Conservation (phyloP, 1,140 invertebrate genomes). For the Anthonomus grandis region DNA sequence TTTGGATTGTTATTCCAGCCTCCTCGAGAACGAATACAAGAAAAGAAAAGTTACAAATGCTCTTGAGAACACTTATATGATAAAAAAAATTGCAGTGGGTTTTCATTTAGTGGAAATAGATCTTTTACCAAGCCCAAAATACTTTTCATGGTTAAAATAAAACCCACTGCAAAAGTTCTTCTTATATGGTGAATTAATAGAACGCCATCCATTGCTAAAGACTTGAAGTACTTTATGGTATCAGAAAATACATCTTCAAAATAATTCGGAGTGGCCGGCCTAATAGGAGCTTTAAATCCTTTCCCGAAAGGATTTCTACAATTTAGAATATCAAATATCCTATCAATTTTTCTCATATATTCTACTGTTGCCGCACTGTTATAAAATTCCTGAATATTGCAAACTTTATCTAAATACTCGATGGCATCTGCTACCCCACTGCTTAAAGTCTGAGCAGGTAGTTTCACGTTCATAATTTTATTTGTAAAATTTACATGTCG, state of each 20-base stretch:
- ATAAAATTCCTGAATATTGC: constrained; percentile 24
- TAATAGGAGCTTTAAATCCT: constrained; percentile 37
- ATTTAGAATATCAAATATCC: constrained; percentile 41
- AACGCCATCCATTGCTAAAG: constrained; percentile 5
- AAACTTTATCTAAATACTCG: constrained; percentile 32
- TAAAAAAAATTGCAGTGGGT: constrained; percentile 34
- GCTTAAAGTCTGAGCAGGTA: constrained; percentile 39
- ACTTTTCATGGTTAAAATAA: constrained; percentile 19
- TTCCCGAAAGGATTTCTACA: constrained; percentile 30
- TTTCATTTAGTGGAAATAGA: constrained; percentile 16
- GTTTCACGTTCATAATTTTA: constrained; percentile 39
- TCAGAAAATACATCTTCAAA: too few relatives aligned
- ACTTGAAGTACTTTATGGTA: constrained; percentile 5
- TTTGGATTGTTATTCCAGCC: constrained; percentile 32
- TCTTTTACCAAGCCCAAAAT: constrained; percentile 24
- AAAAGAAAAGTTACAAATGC: constrained; percentile 42
- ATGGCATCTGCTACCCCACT: constrained; percentile 37
- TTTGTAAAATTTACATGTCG: constrained; percentile 29
- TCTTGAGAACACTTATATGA: constrained; percentile 40
- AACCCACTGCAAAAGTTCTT: constrained; percentile 22
- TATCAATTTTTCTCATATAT: constrained; percentile 37
- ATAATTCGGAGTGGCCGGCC: constrained; percentile 14
- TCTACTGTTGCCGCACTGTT: constrained; percentile 32
- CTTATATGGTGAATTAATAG: constrained; percentile 5
- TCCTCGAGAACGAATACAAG: constrained; percentile 30